These are phyloP conservation scores for Dynastes hyllus DNA, from an alignment of 2,888 invertebrate genomes.

Conservation along the genomic window DNA sequence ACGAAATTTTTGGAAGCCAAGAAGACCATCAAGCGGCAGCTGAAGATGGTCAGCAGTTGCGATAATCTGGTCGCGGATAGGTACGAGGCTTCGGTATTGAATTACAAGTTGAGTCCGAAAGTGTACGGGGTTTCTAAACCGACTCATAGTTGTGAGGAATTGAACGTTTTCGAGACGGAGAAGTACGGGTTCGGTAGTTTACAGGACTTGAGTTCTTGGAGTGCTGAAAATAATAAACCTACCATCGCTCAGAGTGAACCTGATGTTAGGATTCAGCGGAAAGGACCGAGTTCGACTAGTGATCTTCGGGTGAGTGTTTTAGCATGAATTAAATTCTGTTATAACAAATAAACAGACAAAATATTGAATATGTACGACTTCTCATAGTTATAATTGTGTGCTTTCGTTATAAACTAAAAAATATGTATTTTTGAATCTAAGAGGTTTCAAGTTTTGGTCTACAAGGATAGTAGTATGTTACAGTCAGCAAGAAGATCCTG, in stretches of 20 bases:
- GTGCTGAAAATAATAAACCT: constrained; percentile 56
- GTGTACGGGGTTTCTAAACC: constrained; percentile 74
- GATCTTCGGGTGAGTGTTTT: constrained; percentile 57
- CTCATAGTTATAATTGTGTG: too few species aligned
- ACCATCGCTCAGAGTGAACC: constrained; percentile 78
- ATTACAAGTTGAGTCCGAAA: constrained; percentile 79
- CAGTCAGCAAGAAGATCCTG: too few species aligned
- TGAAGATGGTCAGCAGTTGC: constrained; percentile 65
- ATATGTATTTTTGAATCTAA: too few species aligned
- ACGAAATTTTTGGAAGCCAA: constrained; percentile 62
- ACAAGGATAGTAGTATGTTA: too few species aligned
- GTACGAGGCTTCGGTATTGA: constrained; percentile 65
- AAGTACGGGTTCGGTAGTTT: constrained; percentile 77
- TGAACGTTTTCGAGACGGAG: constrained; percentile 63
- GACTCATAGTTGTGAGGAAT: constrained; percentile 68
- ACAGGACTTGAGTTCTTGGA: constrained; percentile 75
- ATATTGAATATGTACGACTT: neutral
- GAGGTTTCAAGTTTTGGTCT: too few species aligned
- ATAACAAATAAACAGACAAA: neutral
- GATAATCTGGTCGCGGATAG: constrained; percentile 64
- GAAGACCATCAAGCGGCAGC: constrained; percentile 60
- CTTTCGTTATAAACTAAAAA: too few species aligned
- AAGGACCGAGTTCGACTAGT: constrained; percentile 49
- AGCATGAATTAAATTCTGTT: neutral
- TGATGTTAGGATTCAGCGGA: constrained; percentile 73